These are phyloP conservation scores for Sceloporus tristichus DNA, from an alignment of 2,113 vertebrate species.

Conservation along the genomic window DNA sequence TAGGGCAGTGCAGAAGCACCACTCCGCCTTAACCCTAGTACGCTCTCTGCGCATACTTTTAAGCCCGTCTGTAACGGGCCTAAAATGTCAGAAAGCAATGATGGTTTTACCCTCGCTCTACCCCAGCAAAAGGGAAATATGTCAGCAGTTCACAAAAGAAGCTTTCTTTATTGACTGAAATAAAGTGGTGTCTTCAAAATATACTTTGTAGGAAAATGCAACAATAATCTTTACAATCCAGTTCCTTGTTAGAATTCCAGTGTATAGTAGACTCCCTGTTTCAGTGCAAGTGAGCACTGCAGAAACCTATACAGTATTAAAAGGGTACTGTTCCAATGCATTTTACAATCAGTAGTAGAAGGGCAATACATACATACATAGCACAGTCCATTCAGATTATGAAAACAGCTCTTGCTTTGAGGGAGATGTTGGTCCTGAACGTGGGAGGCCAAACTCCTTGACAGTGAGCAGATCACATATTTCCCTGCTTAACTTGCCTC, in stretches of 20 bases:
- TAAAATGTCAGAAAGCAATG: too few relatives aligned
- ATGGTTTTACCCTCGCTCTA: not conserved
- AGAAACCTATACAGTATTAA: constrained; percentile 31
- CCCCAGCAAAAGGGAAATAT: not conserved
- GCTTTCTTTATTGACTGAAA: constrained; percentile 77
- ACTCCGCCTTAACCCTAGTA: too few relatives aligned
- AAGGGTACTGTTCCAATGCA: constrained; percentile 39
- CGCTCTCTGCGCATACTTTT: too few relatives aligned
- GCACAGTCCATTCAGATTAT: not conserved
- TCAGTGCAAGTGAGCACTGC: constrained; percentile 60
- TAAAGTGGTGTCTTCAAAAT: constrained; percentile 82
- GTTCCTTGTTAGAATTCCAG: constrained; percentile 80
- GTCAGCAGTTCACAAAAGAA: constrained; percentile 70
- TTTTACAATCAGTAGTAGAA: not conserved
- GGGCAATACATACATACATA: not conserved
- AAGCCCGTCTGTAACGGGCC: too few relatives aligned
- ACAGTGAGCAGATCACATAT: not conserved
- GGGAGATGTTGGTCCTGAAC: not conserved
- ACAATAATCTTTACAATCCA: constrained; percentile 81
- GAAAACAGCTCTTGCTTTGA: not conserved
- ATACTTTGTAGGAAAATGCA: constrained; percentile 85
- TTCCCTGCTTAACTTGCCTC: not conserved
- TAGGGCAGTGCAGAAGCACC: too few relatives aligned
- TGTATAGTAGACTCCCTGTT: constrained; percentile 86
- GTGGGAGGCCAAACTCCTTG: not conserved